Conservation (phyloP, 2,113 vertebrate species). For the Nothoprocta perdicaria region DNA sequence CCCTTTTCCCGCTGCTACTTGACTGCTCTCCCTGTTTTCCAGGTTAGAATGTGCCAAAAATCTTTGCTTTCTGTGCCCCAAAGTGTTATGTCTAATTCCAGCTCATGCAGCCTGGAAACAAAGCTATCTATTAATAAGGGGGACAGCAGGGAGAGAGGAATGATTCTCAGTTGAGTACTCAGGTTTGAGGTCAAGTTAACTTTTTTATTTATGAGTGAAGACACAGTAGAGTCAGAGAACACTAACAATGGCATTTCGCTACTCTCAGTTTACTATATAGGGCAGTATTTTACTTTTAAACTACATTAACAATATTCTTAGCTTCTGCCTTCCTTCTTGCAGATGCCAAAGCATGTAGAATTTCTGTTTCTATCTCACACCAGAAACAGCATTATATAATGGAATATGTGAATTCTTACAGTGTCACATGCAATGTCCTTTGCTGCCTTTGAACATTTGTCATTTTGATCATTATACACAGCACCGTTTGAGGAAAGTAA, state of each 20-base stretch:
- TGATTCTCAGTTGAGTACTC: neutral
- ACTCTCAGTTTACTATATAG: neutral
- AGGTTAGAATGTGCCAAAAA: neutral
- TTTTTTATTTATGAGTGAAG: neutral
- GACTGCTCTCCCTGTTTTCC: neutral
- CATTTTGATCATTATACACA: conserved; percentile 45
- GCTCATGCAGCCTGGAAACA: neutral
- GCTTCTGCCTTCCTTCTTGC: neutral
- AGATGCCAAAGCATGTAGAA: neutral
- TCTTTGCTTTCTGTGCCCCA: neutral
- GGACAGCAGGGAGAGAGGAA: neutral
- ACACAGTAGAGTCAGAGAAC: neutral
- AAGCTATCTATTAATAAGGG: neutral
- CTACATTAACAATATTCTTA: conserved; percentile 35
- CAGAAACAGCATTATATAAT: conserved; percentile 23
- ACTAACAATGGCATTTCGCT: neutral
- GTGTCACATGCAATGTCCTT: neutral
- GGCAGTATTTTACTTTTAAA: conserved; percentile 22
- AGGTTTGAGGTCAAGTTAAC: neutral
- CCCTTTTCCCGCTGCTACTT: neutral
- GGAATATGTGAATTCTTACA: conserved; percentile 23
- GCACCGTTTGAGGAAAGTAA: conserved; percentile 21
- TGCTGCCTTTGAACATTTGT: conserved; percentile 59
- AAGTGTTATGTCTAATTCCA: neutral
- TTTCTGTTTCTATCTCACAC: conserved; percentile 2